A percentile compares a stretch with the other conserved stretches of the same genome.
phyloP scores from a whole-genome alignment of 1,140 invertebrate species.

The Popillia japonica region DNA sequence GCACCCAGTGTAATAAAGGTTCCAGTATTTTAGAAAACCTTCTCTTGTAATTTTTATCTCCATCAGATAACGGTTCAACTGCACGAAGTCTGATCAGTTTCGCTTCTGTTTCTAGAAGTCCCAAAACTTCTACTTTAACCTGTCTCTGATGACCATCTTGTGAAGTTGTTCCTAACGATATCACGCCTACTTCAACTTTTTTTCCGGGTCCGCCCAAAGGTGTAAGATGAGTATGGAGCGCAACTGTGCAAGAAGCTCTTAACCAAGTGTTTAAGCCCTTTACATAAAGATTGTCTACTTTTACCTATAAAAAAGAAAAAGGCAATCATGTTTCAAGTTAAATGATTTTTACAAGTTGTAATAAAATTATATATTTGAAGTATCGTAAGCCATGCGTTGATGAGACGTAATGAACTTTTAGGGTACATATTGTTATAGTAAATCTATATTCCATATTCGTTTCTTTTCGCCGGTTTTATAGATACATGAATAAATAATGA shows the following conservation, averaged over 20 bases:
- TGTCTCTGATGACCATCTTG: constrained; percentile 83
- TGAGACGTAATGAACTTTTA: neutral
- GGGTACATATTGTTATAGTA: neutral
- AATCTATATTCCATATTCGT: no score
- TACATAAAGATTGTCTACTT: constrained; percentile 79
- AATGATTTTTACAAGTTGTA: no score
- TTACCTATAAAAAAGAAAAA: constrained; percentile 63
- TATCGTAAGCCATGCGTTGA: neutral
- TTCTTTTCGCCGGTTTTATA: no score
- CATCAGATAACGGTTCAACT: constrained; percentile 79
- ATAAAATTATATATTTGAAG: no score
- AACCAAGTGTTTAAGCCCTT: constrained; percentile 83
- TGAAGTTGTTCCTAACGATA: constrained; percentile 87
- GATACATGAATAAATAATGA: no score
- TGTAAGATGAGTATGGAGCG: constrained; percentile 76
- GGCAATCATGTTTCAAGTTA: neutral
- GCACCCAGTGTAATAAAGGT: constrained; percentile 78
- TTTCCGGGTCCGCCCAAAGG: constrained; percentile 73
- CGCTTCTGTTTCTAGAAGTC: constrained; percentile 79
- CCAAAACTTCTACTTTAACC: constrained; percentile 88
- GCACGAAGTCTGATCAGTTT: constrained; percentile 80
- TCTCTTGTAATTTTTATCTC: constrained; percentile 79
- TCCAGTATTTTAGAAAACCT: constrained; percentile 81
- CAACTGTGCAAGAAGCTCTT: constrained; percentile 78
- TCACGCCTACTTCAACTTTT: constrained; percentile 81